A percentile compares a stretch with the other conserved stretches of the same genome.
These are phyloP conservation scores for Conomelus anceps DNA, from an alignment of 2,888 invertebrate genomes.

Conservation along the genomic window DNA sequence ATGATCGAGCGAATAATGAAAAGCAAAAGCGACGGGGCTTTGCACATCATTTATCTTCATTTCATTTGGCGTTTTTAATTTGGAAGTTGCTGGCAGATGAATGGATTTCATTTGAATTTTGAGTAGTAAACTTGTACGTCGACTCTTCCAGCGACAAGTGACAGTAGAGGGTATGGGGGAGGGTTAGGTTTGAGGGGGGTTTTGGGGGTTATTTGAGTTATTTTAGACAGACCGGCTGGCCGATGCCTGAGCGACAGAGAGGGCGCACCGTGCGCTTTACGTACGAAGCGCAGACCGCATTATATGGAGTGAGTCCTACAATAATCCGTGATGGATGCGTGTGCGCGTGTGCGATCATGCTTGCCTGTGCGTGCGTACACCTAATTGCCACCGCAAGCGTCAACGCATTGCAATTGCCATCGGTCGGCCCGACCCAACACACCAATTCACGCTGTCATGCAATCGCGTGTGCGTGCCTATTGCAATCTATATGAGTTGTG, in stretches of 20 bases:
- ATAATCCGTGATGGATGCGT: neutral
- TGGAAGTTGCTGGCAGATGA: neutral
- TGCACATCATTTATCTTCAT: conserved; percentile 1
- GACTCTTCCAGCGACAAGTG: neutral
- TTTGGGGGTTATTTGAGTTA: conserved; percentile 6
- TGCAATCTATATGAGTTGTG: conserved; percentile 1
- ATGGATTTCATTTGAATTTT: neutral
- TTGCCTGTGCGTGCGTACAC: neutral
- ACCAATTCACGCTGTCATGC: neutral
- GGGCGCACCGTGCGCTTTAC: neutral
- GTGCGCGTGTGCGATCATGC: neutral
- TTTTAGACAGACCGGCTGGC: neutral
- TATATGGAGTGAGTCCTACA: conserved; percentile 2
- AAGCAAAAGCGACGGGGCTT: neutral
- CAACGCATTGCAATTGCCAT: neutral
- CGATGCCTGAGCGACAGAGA: neutral
- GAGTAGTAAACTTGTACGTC: conserved; percentile 6
- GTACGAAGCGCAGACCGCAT: conserved; percentile 3
- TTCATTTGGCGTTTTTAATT: neutral
- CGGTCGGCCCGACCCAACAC: too few species aligned
- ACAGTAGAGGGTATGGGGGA: neutral
- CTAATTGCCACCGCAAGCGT: neutral
- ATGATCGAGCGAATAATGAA: neutral
- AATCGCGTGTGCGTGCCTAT: neutral
- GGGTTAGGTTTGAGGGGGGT: neutral